phyloP scores from a whole-genome alignment of 2,113 vertebrate species.

The Thomomys bottae region DNA sequence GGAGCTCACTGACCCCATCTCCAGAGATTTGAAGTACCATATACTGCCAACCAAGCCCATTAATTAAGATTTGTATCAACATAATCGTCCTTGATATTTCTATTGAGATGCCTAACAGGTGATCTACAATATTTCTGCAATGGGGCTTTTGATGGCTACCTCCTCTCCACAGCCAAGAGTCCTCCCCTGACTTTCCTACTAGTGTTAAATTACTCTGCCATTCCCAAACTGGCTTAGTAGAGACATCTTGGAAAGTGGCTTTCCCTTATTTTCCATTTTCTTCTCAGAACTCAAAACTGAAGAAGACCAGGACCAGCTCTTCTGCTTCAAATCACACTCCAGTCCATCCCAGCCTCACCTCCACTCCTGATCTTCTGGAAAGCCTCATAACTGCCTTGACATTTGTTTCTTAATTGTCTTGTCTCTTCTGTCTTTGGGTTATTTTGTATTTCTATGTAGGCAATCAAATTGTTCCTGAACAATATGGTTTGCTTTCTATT shows the following conservation, averaged over 20 bases:
- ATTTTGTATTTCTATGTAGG: not conserved
- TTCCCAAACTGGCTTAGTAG: not conserved
- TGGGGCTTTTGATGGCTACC: not conserved
- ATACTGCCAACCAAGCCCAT: not conserved
- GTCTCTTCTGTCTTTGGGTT: not conserved
- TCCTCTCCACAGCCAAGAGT: not conserved
- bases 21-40: not conserved
- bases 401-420: not conserved
- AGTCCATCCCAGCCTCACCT: not conserved
- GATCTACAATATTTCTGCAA: not conserved
- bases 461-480: not conserved
- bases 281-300: not conserved
- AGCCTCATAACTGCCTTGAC: not conserved
- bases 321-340: not conserved
- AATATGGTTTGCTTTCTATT: conserved; percentile 6
- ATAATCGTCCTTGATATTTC: not conserved
- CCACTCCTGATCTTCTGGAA: not conserved
- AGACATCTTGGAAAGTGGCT: not conserved
- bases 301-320: not conserved
- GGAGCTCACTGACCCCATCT: not conserved
- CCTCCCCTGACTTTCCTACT: not conserved
- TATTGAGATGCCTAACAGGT: not conserved
- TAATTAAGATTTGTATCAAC: not conserved
- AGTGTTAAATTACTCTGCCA: not conserved
- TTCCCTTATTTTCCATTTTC: not conserved